Evolutionary conservation across 1,140 invertebrate genomes (phyloP).

Genomic region (Cotesia typhae): DNA sequence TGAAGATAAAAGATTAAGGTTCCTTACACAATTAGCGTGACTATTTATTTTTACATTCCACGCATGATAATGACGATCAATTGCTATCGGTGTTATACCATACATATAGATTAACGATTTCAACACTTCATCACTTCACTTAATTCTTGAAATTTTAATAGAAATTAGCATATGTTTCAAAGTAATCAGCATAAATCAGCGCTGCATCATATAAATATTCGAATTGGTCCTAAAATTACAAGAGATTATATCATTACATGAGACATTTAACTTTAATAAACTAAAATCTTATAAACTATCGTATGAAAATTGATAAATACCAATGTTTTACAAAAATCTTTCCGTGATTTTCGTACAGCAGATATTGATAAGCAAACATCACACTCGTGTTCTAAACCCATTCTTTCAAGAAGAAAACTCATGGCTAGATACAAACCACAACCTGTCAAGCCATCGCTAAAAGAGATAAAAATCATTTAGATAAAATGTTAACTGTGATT

Average conservation of each 20-base stretch:
- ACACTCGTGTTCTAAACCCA: slow-evolving; percentile 47
- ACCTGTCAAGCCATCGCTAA: slow-evolving; percentile 45
- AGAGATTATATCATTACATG: background rate
- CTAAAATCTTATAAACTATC: background rate
- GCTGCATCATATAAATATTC: slow-evolving; percentile 52
- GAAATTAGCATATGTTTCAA: slow-evolving; percentile 55
- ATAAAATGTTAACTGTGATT: background rate
- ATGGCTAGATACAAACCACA: slow-evolving; percentile 48
- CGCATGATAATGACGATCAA: too few relatives aligned
- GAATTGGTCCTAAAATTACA: slow-evolving; percentile 51
- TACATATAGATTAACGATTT: too few relatives aligned
- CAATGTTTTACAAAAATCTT: slow-evolving; percentile 43
- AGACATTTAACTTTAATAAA: too few relatives aligned
- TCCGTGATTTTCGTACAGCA: slow-evolving; percentile 43
- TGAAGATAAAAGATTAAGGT: too few relatives aligned
- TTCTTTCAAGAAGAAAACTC: slow-evolving; percentile 46
- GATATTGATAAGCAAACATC: slow-evolving; percentile 47
- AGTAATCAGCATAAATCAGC: slow-evolving; percentile 47
- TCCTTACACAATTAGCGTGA: too few relatives aligned
- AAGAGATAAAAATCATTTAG: slow-evolving; percentile 1
- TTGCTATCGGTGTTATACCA: too few relatives aligned
- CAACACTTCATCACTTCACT: too few relatives aligned
- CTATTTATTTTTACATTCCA: too few relatives aligned
- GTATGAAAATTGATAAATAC: slow-evolving; percentile 39
- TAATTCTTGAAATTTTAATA: slow-evolving; percentile 24